Evolutionary conservation across 2,797 vertebrate species (phyloP).

Genomic region (Luscinia luscinia): DNA sequence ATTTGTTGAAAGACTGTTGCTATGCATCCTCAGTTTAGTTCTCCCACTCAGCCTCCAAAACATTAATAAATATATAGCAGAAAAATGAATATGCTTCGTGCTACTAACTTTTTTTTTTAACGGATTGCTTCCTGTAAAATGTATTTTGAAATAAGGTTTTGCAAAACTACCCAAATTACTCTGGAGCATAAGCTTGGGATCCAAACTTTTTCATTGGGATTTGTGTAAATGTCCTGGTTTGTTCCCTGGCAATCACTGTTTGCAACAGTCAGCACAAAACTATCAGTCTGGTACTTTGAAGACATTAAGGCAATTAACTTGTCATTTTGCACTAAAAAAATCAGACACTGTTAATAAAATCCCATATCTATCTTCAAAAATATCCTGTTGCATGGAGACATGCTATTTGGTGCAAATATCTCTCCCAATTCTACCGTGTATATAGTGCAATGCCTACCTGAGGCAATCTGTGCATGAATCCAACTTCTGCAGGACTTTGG

Average conservation of each 20-base stretch:
- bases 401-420: not conserved
- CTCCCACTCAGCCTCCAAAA: not conserved
- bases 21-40: not conserved
- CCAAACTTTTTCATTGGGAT: not conserved
- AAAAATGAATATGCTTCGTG: not conserved
- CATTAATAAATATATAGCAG: not conserved
- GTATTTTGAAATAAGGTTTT: not conserved
- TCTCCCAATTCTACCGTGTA: not conserved
- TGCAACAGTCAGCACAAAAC: not conserved
- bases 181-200: not conserved
- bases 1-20: not conserved
- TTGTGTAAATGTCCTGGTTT: not conserved
- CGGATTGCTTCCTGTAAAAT: not conserved
- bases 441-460: not conserved
- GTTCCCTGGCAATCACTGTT: not conserved
- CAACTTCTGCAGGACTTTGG: not conserved
- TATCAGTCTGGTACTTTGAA: not conserved
- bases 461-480: not conserved
- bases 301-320: slow-evolving; percentile 1
- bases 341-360: not conserved
- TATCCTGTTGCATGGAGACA: not conserved
- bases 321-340: not conserved
- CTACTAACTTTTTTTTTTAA: not conserved
- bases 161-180: not conserved
- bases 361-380: not conserved